Evolutionary conservation across 2,888 invertebrate genomes (phyloP), one percentile per base, ranked within the genome.

Genomic region (Stenodera caucasica): DNA sequence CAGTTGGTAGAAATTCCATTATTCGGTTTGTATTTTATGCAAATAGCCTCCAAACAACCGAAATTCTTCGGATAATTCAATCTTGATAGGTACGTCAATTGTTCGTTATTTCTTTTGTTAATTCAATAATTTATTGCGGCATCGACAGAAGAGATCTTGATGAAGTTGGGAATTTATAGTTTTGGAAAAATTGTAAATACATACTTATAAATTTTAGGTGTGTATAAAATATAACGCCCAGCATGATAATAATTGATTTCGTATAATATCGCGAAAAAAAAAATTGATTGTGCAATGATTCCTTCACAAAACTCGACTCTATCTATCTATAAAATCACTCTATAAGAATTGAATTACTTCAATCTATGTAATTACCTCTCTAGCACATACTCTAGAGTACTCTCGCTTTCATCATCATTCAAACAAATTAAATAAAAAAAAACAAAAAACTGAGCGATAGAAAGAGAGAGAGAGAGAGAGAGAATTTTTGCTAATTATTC

Each of bases 401-500:
- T 40, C 21, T 21, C 21, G 40, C 40, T 40, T 40, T 40, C 40
- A 40, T 40, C 40, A 40, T 18, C 37, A 18, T 7, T 26, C 26
- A 26, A 26, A 26, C 5, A 26, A 5, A 26, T 4, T 26, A 4
- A 5, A 5, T 26, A 4, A 26, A 26, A 26, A 5, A 26, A 26
- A 26, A 26, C 26, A 26, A 26, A n/a, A n/a, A n/a, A n/a, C n/a
- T n/a, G n/a, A n/a, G n/a, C 4, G 8, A 40, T 15, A 21, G 2
- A 12, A 21, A 40, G 15, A 18, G 15, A 40, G 18, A 18, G 9
- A 18, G 37, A 37, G 9, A 37, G 15, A 15, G 18, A 2, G 0
- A 7, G 2, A 2, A 55, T 23, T 55, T 60, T 55, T 52, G 30
- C 26, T 53, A 57, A 60, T 60, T 60, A 53, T 60, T 57, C 30